Evolutionary conservation across 2,797 vertebrate genomes (phyloP).

Genomic region (Protonibea diacanthus): DNA sequence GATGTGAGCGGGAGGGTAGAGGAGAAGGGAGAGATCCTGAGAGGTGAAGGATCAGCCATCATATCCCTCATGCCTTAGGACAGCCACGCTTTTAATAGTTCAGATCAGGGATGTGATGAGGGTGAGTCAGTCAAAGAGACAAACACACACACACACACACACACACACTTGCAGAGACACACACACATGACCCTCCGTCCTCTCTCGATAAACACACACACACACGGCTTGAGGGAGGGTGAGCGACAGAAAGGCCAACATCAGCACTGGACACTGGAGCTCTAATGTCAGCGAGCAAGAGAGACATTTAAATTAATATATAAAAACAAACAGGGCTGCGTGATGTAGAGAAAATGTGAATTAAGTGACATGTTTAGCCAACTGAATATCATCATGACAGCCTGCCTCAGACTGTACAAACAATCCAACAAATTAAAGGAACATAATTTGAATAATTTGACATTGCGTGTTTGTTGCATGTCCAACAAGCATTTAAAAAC

Average conservation of each 20-base stretch:
- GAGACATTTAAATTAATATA: slow-evolving; percentile 38
- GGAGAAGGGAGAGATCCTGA: slow-evolving; percentile 39
- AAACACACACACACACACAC: slow-evolving; percentile 42
- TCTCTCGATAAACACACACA: slow-evolving; percentile 31
- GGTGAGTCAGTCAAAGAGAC: slow-evolving; percentile 75
- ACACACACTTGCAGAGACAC: slow-evolving; percentile 21
- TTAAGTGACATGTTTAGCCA: slow-evolving; percentile 7
- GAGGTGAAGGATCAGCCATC: slow-evolving; percentile 79
- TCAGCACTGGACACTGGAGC: slow-evolving; percentile 63
- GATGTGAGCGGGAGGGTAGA: slow-evolving; percentile 26
- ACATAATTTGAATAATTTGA: neutral
- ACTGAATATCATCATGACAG: neutral
- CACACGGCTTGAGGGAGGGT: slow-evolving; percentile 64
- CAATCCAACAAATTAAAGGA: neutral
- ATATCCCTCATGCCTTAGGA: slow-evolving; percentile 69
- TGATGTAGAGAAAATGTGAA: slow-evolving; percentile 10
- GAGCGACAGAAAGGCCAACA: slow-evolving; percentile 60
- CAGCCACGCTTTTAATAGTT: slow-evolving; percentile 74
- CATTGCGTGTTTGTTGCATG: neutral
- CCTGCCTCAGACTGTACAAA: neutral
- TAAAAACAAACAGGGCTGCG: slow-evolving; percentile 22
- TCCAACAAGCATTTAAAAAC: neutral
- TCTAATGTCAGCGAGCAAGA: slow-evolving; percentile 44
- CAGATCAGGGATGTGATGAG: slow-evolving; percentile 65
- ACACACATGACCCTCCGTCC: slow-evolving; percentile 57